Conservation (phyloP, 2,113 vertebrate genomes). For the Dolichotis patagonum region DNA sequence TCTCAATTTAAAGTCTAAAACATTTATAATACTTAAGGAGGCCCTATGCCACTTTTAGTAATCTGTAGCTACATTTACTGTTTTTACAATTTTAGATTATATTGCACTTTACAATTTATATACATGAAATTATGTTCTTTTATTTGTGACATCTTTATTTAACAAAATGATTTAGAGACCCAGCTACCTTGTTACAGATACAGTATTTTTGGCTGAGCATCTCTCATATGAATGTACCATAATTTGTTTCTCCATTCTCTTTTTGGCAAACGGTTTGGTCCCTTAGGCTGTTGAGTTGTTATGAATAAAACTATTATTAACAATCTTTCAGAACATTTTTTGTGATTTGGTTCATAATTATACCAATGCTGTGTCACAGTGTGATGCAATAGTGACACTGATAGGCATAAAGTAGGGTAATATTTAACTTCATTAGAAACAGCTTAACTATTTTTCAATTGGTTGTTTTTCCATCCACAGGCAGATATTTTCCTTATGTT, state of each 20-base stretch:
- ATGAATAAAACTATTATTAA: not conserved
- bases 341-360: not conserved
- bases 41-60: not conserved
- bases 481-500: not conserved
- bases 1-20: not conserved
- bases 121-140: not conserved
- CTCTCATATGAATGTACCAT: not conserved
- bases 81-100: not conserved
- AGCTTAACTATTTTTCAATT: not conserved
- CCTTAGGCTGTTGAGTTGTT: not conserved
- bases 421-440: not conserved
- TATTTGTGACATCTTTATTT: not conserved
- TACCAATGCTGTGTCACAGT: not conserved
- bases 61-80: not conserved
- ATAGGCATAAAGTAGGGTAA: not conserved
- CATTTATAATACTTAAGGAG: not conserved
- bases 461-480: not conserved
- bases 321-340: not conserved
- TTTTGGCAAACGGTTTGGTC: not conserved
- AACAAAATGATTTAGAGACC: not conserved
- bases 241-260: not conserved
- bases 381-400: not conserved
- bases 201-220: not conserved
- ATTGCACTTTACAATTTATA: not conserved
- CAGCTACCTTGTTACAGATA: not conserved